Evolutionary conservation across 1,140 invertebrate genomes (phyloP).

Genomic region (Drosophila sucinea): DNA sequence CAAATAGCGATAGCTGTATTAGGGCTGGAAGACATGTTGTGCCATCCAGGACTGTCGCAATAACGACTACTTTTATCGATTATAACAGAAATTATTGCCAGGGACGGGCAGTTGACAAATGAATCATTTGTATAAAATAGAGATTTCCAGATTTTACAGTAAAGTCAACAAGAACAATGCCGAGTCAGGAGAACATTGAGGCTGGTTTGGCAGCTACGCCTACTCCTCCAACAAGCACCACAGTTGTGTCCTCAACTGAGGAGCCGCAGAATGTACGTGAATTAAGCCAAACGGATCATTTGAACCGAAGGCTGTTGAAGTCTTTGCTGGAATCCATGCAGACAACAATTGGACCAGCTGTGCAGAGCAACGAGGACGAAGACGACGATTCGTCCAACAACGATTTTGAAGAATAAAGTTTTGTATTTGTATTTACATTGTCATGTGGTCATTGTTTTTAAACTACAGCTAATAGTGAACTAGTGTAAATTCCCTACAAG

Average conservation of each 20-base stretch:
- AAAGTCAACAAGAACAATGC: conserved; percentile 44
- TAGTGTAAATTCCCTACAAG: conserved; percentile 38
- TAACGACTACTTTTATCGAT: background rate
- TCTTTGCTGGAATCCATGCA: conserved; percentile 73
- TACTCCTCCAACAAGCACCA: conserved; percentile 24
- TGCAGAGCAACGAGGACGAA: conserved; percentile 27
- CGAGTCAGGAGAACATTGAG: conserved; percentile 56
- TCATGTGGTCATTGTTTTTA: conserved; percentile 47
- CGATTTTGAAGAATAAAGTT: conserved; percentile 65
- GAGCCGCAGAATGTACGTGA: conserved; percentile 50
- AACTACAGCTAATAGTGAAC: conserved; percentile 50
- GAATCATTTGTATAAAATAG: conserved; percentile 11
- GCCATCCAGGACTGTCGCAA: background rate
- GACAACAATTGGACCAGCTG: conserved; percentile 27
- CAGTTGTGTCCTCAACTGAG: conserved; percentile 29
- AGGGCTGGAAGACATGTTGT: background rate
- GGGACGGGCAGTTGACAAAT: background rate
- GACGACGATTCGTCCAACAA: conserved; percentile 48
- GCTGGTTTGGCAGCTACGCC: conserved; percentile 47
- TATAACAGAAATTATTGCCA: background rate
- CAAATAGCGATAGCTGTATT: background rate
- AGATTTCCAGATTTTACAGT: conserved; percentile 5
- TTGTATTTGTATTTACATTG: conserved; percentile 57
- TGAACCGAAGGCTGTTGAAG: conserved; percentile 70
- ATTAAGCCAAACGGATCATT: conserved; percentile 74